phyloP scores from a whole-genome alignment of 2,888 invertebrate species.

The Agrochola circellaris region DNA sequence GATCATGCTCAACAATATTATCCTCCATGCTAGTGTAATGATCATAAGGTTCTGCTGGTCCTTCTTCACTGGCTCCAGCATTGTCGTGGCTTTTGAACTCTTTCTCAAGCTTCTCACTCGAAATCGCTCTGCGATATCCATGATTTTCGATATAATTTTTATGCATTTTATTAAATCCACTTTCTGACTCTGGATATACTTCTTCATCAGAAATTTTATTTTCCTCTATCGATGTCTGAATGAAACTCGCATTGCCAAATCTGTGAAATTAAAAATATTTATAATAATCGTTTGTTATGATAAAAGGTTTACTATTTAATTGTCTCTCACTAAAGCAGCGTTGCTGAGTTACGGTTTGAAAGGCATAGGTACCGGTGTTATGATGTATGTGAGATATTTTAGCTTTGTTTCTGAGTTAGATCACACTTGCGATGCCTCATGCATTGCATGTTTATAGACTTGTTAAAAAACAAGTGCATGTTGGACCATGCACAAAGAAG shows the following conservation, averaged over 20 bases:
- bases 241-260: conserved; percentile 38
- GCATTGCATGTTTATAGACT: neutral
- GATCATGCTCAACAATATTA: neutral
- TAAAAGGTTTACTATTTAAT: neutral
- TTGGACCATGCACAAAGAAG: too few species aligned
- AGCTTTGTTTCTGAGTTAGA: neutral
- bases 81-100: neutral
- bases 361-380: neutral
- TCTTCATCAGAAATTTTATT: conserved; percentile 4
- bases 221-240: neutral
- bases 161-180: neutral
- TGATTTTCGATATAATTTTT: neutral
- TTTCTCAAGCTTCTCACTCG: neutral
- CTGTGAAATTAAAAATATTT: conserved; percentile 19
- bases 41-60: conserved; percentile 16
- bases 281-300: neutral
- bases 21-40: conserved; percentile 16
- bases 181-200: conserved; percentile 8
- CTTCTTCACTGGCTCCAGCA: conserved; percentile 1
- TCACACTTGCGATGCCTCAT: neutral
- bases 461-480: too few species aligned
- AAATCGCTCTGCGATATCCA: neutral
- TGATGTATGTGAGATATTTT: neutral
- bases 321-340: neutral
- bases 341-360: neutral